phyloP scores from a whole-genome alignment of 2,888 invertebrate species.

The Dicranocentrus wangi region DNA sequence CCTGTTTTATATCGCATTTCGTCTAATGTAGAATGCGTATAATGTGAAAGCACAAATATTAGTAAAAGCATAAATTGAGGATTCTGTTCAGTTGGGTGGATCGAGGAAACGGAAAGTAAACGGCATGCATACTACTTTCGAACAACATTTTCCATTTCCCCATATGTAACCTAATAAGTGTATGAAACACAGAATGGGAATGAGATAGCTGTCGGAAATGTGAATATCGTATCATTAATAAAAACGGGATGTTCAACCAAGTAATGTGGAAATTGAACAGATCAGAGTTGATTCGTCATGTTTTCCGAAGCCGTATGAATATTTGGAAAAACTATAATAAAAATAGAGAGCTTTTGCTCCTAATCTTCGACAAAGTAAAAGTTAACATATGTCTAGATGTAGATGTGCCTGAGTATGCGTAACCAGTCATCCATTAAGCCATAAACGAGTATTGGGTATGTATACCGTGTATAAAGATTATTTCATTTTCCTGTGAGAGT shows the following conservation, averaged over 20 bases:
- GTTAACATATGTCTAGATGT: no score
- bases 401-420: neutral
- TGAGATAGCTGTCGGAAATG: neutral
- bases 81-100: neutral
- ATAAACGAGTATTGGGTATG: slow-evolving; percentile 1
- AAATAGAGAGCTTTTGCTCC: no score
- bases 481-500: neutral
- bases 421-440: slow-evolving; percentile 17
- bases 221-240: slow-evolving; percentile 1
- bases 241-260: neutral
- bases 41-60: slow-evolving; percentile 2
- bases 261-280: slow-evolving; percentile 4
- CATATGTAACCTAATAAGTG: neutral
- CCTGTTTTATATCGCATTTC: no score
- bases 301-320: neutral
- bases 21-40: no score
- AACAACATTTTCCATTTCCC: no score
- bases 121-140: slow-evolving; percentile 7
- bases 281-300: slow-evolving; percentile 9
- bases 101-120: slow-evolving; percentile 9
- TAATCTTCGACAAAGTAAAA: no score
- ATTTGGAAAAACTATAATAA: neutral
- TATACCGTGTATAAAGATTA: neutral
- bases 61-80: slow-evolving; percentile 2
- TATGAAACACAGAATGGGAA: neutral